Conservation (phyloP, 1,140 invertebrate genomes). For the Drosophila bocqueti region DNA sequence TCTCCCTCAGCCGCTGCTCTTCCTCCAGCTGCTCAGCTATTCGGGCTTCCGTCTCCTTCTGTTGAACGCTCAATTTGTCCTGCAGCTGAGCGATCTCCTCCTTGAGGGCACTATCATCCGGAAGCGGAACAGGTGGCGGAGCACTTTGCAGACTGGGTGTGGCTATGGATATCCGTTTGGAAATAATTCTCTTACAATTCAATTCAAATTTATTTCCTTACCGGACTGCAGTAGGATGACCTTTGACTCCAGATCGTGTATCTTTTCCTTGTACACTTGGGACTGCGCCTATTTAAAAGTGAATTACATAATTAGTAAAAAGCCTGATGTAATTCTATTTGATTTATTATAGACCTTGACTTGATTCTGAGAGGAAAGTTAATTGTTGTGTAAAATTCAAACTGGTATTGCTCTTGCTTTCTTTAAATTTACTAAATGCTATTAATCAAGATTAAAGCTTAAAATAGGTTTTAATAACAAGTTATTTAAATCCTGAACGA, state of each 20-base stretch:
- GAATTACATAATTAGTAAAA: neutral
- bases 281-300: constrained; percentile 69
- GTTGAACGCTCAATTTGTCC: constrained; percentile 70
- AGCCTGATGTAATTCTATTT: too few relatives aligned
- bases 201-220: constrained; percentile 16
- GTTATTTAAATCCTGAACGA: neutral
- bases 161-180: constrained; percentile 16
- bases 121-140: constrained; percentile 32
- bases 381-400: neutral
- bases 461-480: neutral
- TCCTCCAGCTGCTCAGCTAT: constrained; percentile 78
- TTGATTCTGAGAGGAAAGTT: neutral
- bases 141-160: constrained; percentile 58
- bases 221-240: constrained; percentile 75
- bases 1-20: constrained; percentile 77
- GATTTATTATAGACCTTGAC: constrained; percentile 35
- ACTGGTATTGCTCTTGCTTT: neutral
- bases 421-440: neutral
- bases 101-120: constrained; percentile 57
- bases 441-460: neutral
- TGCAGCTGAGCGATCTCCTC: constrained; percentile 83
- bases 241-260: constrained; percentile 85
- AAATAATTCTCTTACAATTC: neutral
- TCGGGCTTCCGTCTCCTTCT: constrained; percentile 56
- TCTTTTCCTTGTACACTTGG: constrained; percentile 84